Evolutionary conservation across 2,888 invertebrate species (phyloP).

Genomic region (Sinohyriopsis cumingii): DNA sequence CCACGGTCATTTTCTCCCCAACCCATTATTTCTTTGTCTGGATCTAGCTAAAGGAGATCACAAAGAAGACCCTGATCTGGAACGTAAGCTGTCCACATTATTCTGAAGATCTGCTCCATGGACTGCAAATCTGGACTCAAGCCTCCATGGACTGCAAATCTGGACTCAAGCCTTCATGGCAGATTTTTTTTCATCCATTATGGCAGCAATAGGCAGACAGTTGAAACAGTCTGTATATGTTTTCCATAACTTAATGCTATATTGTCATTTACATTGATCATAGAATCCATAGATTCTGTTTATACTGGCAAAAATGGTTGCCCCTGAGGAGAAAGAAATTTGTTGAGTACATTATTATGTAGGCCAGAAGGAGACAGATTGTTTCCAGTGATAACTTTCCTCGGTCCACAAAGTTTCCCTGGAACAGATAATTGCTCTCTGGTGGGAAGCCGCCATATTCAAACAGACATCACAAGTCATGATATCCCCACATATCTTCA

Average conservation of each 20-base stretch:
- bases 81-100: constrained; percentile 77
- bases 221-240: constrained; percentile 99
- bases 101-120: constrained; percentile 77
- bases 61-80: constrained; percentile 76
- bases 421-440: constrained; percentile 98
- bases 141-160: no score
- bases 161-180: constrained; percentile 89
- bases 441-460: constrained; percentile 99
- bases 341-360: constrained; percentile 94
- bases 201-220: constrained; percentile 98
- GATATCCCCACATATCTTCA: constrained; percentile 99
- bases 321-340: constrained; percentile 78
- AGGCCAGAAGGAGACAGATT: constrained; percentile 86
- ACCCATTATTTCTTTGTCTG: constrained; percentile 87
- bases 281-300: constrained; percentile 90
- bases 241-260: constrained; percentile 99
- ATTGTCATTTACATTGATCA: constrained; percentile 88
- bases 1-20: constrained; percentile 99
- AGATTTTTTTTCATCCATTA: constrained; percentile 89
- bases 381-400: constrained; percentile 98
- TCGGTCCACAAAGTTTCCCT: constrained; percentile 97
- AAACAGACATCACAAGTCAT: constrained; percentile 96
- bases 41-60: constrained; percentile 77
- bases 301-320: constrained; percentile 77
- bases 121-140: constrained; percentile 92